These are phyloP conservation scores for Toxostoma redivivum DNA, from an alignment of 2,113 vertebrate genomes.

Conservation along the genomic window DNA sequence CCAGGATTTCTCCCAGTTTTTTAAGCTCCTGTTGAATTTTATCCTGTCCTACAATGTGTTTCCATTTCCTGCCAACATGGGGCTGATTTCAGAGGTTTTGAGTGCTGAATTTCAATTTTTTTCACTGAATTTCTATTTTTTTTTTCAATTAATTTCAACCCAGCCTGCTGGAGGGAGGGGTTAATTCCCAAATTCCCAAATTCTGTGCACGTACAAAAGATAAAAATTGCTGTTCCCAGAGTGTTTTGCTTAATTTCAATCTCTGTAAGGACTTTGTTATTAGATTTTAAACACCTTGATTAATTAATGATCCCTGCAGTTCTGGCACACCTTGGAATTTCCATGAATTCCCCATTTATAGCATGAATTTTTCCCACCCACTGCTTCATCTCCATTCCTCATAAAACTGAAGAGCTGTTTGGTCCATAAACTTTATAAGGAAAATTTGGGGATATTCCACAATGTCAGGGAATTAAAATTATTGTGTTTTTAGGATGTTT, in stretches of 20 bases:
- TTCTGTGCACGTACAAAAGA: background rate
- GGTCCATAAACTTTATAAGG: background rate
- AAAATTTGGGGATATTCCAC: background rate
- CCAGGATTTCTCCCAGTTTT: background rate
- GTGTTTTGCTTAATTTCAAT: background rate
- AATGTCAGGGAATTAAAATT: background rate
- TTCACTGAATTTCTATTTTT: background rate
- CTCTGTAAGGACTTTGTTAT: background rate
- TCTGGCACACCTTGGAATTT: background rate
- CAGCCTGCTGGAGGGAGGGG: background rate
- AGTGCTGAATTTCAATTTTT: background rate
- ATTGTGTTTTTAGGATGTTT: fast-evolving
- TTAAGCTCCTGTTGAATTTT: background rate
- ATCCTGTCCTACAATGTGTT: background rate
- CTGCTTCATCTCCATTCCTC: background rate
- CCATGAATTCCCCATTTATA: background rate
- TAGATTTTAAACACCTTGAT: background rate
- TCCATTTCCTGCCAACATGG: background rate
- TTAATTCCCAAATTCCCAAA: background rate
- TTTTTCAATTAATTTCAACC: too few relatives aligned
- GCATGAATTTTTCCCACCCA: fast-evolving
- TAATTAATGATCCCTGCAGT: fast-evolving
- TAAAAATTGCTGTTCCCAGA: background rate
- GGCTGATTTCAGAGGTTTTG: background rate
- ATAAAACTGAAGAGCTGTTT: background rate